Evolutionary conservation across 2,113 vertebrate species (phyloP).

Genomic region (Ageneiosus marmoratus): DNA sequence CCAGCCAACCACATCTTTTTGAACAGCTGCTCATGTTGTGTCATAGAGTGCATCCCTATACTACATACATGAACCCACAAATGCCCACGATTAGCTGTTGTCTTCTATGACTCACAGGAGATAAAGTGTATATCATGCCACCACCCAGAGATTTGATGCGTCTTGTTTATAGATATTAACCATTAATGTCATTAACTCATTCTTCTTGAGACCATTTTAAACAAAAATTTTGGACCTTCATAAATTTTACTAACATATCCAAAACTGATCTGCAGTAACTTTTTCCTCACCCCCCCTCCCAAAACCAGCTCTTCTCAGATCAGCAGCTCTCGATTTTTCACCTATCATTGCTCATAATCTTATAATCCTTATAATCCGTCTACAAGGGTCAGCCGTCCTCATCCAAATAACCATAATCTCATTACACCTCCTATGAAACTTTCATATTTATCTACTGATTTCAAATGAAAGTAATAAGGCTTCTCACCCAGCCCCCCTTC

Average conservation of each 20-base stretch:
- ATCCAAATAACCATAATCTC: constrained; percentile 94
- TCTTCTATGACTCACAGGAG: not conserved
- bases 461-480: constrained; percentile 97
- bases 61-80: not conserved
- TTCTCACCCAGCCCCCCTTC: constrained; percentile 65
- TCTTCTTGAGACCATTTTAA: not conserved
- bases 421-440: constrained; percentile 94
- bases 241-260: not conserved
- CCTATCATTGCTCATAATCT: constrained; percentile 77
- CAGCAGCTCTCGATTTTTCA: constrained; percentile 11
- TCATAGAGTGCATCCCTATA: not conserved
- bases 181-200: not conserved
- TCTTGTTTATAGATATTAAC: not conserved
- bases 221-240: not conserved
- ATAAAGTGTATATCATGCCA: not conserved
- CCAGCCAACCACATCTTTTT: not conserved
- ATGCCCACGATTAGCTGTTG: not conserved
- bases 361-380: constrained; percentile 82
- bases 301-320: constrained; percentile 28
- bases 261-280: constrained; percentile 1
- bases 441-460: constrained; percentile 96
- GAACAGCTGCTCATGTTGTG: not conserved
- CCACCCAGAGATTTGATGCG: not conserved
- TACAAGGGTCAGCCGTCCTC: constrained; percentile 83
- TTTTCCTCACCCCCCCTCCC: constrained; percentile 32